Conservation (phyloP, 2,888 invertebrate species). For the Cheilosia impressa region DNA sequence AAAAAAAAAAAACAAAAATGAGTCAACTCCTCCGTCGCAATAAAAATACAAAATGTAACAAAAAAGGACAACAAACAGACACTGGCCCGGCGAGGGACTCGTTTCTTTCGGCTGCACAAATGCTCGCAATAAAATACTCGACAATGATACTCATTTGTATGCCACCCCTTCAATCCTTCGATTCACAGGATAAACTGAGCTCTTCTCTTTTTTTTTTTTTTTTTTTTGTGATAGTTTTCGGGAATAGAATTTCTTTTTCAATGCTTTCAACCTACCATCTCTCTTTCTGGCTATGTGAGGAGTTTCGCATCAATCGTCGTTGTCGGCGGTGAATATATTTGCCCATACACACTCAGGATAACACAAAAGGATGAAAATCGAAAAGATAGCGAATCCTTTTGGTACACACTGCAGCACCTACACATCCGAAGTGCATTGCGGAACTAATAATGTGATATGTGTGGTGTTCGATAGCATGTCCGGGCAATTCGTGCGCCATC, state of each 20-base stretch:
- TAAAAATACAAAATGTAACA: conserved; percentile 31
- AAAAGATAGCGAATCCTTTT: conserved; percentile 27
- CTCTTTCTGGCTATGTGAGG: neutral
- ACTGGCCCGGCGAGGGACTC: neutral
- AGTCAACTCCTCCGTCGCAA: conserved; percentile 39
- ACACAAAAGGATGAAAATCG: conserved; percentile 18
- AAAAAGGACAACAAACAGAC: conserved; percentile 6
- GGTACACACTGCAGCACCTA: conserved; percentile 5
- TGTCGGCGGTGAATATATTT: conserved; percentile 15
- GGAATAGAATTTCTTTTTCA: conserved; percentile 33
- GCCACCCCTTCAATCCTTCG: conserved; percentile 63
- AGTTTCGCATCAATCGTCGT: conserved; percentile 17
- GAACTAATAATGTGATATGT: conserved; percentile 66
- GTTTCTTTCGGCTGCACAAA: conserved; percentile 48
- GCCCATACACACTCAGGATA: conserved; percentile 34
- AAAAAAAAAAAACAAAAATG: neutral
- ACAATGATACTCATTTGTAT: conserved; percentile 62
- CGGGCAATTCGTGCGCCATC: conserved; percentile 17
- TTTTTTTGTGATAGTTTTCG: conserved; percentile 4
- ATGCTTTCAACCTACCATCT: conserved; percentile 8
- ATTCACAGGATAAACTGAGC: conserved; percentile 22
- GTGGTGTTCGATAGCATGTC: conserved; percentile 59
- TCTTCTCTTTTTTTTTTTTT: conserved; percentile 18
- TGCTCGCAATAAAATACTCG: conserved; percentile 50
- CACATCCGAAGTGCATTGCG: conserved; percentile 55